Evolutionary conservation across 2,888 invertebrate genomes (phyloP).

Genomic region (Leptura quadrifasciata): DNA sequence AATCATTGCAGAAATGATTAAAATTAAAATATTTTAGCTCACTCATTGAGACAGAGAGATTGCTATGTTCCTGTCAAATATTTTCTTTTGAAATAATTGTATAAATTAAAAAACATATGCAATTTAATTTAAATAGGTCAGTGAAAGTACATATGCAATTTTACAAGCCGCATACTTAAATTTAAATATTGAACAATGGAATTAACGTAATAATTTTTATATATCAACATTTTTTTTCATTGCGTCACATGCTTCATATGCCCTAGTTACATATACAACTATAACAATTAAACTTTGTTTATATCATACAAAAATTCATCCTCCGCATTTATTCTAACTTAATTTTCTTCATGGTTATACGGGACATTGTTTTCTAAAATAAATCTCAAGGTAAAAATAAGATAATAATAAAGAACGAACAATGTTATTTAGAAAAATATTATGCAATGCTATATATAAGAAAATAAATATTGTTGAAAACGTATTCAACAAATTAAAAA

Average conservation of each 20-base stretch:
- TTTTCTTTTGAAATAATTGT: no score
- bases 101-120: neutral
- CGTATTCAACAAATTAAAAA: no score
- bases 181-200: neutral
- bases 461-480: no score
- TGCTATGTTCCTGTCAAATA: no score
- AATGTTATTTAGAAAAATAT: no score
- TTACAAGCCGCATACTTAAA: neutral
- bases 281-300: neutral
- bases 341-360: neutral
- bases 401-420: no score
- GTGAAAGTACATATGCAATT: neutral
- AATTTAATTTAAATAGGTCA: neutral
- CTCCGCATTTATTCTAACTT: neutral
- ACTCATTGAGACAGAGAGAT: no score
- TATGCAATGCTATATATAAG: no score
- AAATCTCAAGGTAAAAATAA: no score
- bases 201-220: neutral
- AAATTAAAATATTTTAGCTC: no score
- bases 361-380: no score
- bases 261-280: neutral
- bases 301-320: neutral
- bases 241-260: neutral
- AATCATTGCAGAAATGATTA: no score
- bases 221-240: neutral